These are phyloP conservation scores for Sebastes nivosus DNA, from an alignment of 2,797 vertebrate genomes.

Conservation along the genomic window DNA sequence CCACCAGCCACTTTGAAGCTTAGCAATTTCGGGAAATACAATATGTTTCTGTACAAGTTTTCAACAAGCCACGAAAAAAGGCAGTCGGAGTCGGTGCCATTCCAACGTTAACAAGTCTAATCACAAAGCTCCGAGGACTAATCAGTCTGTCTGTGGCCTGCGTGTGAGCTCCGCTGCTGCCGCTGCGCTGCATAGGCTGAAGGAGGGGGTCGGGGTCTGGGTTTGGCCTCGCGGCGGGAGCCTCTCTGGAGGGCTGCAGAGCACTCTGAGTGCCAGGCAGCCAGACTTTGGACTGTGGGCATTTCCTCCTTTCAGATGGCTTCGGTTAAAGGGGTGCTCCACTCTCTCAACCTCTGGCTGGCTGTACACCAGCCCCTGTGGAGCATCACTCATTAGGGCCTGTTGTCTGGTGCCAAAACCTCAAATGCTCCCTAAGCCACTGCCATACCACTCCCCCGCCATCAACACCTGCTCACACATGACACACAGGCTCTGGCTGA, in stretches of 20 bases:
- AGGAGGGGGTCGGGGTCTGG: background rate
- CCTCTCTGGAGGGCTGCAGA: slow-evolving; percentile 31
- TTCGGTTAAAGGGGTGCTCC: slow-evolving; percentile 45
- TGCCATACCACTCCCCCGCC: slow-evolving; percentile 46
- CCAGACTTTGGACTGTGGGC: slow-evolving; percentile 52
- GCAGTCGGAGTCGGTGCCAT: slow-evolving; percentile 16
- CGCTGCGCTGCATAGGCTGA: background rate
- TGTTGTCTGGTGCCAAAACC: slow-evolving; percentile 52
- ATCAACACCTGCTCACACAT: slow-evolving; percentile 73
- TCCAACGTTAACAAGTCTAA: slow-evolving; percentile 69
- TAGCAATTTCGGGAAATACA: slow-evolving; percentile 31
- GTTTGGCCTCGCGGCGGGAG: slow-evolving; percentile 4
- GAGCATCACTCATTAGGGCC: slow-evolving; percentile 63
- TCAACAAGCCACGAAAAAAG: slow-evolving; percentile 30
- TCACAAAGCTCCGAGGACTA: slow-evolving; percentile 70
- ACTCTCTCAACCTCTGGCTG: slow-evolving; percentile 41
- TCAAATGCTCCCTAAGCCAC: slow-evolving; percentile 43
- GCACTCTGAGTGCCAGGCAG: slow-evolving; percentile 42
- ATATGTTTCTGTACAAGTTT: slow-evolving; percentile 39
- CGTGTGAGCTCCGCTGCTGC: slow-evolving; percentile 27
- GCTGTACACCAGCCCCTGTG: slow-evolving; percentile 42
- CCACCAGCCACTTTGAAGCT: slow-evolving; percentile 36
- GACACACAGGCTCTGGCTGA: slow-evolving; percentile 42
- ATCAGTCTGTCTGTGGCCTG: slow-evolving; percentile 69
- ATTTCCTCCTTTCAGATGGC: slow-evolving; percentile 57